Base-by-base conservation (phyloP, 1,140 invertebrate genomes). In the Drosophila nigrodunni region DNA sequence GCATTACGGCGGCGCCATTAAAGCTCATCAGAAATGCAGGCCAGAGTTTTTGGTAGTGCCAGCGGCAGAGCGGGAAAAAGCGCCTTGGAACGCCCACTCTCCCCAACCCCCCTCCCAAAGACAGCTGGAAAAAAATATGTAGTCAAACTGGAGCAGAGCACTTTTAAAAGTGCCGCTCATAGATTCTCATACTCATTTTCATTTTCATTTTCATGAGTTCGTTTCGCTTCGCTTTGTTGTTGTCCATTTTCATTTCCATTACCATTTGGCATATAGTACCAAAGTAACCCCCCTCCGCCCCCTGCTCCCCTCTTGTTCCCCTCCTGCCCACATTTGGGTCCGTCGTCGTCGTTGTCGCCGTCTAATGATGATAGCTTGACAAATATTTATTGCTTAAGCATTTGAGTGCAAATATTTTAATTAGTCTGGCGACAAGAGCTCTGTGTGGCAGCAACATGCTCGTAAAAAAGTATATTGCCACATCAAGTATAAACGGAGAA, bases 401-500 rank as follows among this genome's bases (percentile, higher is more conserved):
- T 87, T 88, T 89, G 85, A 87, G 83, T 87, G 83, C 83, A 87
- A 87, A 87, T 87, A 87, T 87, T 87, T 87, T 87, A 87, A 87
- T 87, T 87, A 87, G 85, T 80, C 83, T 78, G 83, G 80, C 83
- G 83, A 87, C 83, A 82, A 83, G 62, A 57, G 57, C 44, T 59
- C 25, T 37, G 46, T 35, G 46, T 50, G 54, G 47, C 35, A 58
- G 5, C 15, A 52, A 47, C 61, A 61, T 34, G 46, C 39, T 67
- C 64, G 58, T 69, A 65, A 70, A 71, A 74, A 37, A 55, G 47
- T 15, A 25, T 54, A 70, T 62, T 69, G 66, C 66, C 54, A 68
- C 50, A 59, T 55, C 8, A 13, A 15, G 41, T 49, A 30, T 30
- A 30, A 30, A 5, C 25, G 25, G 25, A 30, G 25, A 30, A 30